Percentiles rank a stretch among this genome's conserved stretches.
Evolutionary conservation across 2,113 vertebrate genomes (phyloP).

Genomic region (Pelobates fuscus): DNA sequence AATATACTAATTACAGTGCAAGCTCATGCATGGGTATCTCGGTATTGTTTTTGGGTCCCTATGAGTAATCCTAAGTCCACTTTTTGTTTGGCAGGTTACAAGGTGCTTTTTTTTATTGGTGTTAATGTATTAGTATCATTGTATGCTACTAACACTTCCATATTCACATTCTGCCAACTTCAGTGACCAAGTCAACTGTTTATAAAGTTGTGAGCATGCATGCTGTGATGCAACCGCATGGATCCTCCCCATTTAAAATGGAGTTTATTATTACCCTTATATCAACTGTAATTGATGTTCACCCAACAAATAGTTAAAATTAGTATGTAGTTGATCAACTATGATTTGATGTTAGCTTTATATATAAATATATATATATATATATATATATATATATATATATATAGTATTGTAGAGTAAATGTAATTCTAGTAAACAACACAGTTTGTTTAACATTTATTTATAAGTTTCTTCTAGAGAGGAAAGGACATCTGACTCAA

Average conservation of each 20-base stretch:
- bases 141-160: constrained; percentile 69
- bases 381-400: constrained; percentile 25
- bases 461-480: neutral
- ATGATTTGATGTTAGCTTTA: constrained; percentile 30
- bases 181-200: constrained; percentile 69
- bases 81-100: constrained; percentile 77
- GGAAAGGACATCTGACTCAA: neutral
- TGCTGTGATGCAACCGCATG: constrained; percentile 76
- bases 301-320: constrained; percentile 20
- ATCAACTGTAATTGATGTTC: constrained; percentile 24
- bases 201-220: constrained; percentile 76
- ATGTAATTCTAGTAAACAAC: neutral
- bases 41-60: constrained; percentile 60
- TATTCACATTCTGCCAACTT: constrained; percentile 63
- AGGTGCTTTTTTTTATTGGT: constrained; percentile 79
- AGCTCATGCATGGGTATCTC: constrained; percentile 63
- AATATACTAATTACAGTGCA: constrained; percentile 63
- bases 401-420: too few relatives aligned
- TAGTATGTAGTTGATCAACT: constrained; percentile 2
- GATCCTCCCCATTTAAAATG: constrained; percentile 66
- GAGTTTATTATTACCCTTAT: constrained; percentile 15
- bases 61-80: constrained; percentile 74
- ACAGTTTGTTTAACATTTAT: neutral
- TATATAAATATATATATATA: constrained; percentile 6
- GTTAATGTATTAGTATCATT: constrained; percentile 75